Percentiles rank a stretch among this genome's conserved stretches.
Conservation (phyloP, 2,888 invertebrate species). For the Boloria euphrosyne region DNA sequence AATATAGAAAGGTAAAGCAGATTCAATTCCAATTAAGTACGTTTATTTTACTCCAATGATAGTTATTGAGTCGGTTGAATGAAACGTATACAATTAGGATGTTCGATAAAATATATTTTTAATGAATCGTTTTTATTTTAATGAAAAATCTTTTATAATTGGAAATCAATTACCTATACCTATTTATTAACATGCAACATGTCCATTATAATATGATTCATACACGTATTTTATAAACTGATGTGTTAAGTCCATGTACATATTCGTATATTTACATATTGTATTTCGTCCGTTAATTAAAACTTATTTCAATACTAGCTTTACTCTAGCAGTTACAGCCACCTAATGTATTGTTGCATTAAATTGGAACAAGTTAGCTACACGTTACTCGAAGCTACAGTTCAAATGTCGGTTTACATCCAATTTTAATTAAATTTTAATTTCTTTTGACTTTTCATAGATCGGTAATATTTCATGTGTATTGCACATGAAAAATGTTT, state of each 20-base stretch:
- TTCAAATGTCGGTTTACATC: slow-evolving; percentile 43
- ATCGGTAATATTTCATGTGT: background rate
- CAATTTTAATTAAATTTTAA: slow-evolving; percentile 55
- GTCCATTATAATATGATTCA: too few relatives aligned
- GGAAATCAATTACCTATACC: too few relatives aligned
- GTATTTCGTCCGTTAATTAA: background rate
- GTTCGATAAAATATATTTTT: background rate
- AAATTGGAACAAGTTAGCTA: slow-evolving; percentile 45
- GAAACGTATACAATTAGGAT: background rate
- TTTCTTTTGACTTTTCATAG: slow-evolving; percentile 44
- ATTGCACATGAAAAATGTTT: too few relatives aligned
- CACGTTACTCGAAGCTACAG: slow-evolving; percentile 10
- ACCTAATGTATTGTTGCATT: slow-evolving; percentile 43
- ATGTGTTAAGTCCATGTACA: too few relatives aligned
- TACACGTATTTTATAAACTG: too few relatives aligned
- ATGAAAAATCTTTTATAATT: too few relatives aligned
- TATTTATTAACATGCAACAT: too few relatives aligned
- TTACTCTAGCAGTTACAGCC: slow-evolving; percentile 1
- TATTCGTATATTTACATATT: too few relatives aligned
- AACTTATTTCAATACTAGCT: slow-evolving; percentile 5
- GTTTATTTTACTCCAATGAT: slow-evolving; percentile 4
- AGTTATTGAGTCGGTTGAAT: slow-evolving; percentile 2
- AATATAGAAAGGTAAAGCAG: slow-evolving; percentile 34
- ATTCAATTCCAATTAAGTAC: slow-evolving; percentile 40
- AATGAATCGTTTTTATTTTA: background rate